Evolutionary conservation across 2,888 invertebrate genomes (phyloP).

Genomic region (Agrochola lota): DNA sequence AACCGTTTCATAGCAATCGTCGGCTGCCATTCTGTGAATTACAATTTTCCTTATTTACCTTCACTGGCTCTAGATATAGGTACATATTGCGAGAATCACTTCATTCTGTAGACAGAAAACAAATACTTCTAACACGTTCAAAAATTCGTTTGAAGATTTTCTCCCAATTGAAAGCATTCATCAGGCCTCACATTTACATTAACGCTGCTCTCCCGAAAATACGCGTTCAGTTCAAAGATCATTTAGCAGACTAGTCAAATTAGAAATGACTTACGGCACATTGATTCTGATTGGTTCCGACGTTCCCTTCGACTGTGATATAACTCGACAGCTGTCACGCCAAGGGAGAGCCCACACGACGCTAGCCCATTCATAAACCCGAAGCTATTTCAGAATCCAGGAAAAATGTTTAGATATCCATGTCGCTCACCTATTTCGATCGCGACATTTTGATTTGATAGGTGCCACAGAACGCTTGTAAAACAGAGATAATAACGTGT

Average conservation of each 20-base stretch:
- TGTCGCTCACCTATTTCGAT: conserved; percentile 62
- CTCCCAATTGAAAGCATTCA: conserved; percentile 30
- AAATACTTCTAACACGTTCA: conserved; percentile 9
- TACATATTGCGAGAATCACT: neutral
- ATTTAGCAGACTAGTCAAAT: conserved; percentile 48
- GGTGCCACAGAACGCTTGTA: conserved; percentile 57
- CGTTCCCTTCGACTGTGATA: conserved; percentile 35
- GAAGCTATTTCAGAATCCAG: conserved; percentile 34
- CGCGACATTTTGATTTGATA: conserved; percentile 59
- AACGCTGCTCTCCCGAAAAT: conserved; percentile 37
- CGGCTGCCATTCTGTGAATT: conserved; percentile 20
- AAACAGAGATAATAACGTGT: conserved; percentile 64
- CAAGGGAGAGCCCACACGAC: conserved; percentile 44
- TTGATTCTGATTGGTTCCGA: conserved; percentile 23
- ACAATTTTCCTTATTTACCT: conserved; percentile 27
- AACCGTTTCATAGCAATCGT: conserved; percentile 21
- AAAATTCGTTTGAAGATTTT: conserved; percentile 18
- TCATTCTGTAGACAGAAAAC: neutral
- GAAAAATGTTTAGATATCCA: conserved; percentile 53
- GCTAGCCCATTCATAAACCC: conserved; percentile 53
- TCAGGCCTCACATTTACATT: neutral
- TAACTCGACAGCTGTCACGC: conserved; percentile 56
- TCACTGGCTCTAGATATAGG: neutral
- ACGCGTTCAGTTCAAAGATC: conserved; percentile 38
- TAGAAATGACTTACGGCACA: conserved; percentile 36